Evolutionary conservation across 2,888 invertebrate genomes (phyloP), one percentile per base, ranked within the genome.

Genomic region (Muscina levida): DNA sequence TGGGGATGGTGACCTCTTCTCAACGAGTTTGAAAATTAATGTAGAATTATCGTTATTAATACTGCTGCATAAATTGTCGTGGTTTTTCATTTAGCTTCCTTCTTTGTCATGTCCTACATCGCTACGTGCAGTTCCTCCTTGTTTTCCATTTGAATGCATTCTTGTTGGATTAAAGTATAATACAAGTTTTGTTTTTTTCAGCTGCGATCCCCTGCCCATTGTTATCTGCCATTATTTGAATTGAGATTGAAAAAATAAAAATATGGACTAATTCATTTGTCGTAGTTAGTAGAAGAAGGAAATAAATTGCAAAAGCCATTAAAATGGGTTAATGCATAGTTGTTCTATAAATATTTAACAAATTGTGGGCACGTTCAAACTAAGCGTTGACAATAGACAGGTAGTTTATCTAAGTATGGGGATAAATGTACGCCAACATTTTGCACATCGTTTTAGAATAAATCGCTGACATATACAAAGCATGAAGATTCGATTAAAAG

Each of bases 11-110:
- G 42, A 22, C 10, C 17, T n/a, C 17, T 70, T 13, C 67, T 39
- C 6, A 26, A 67, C 67, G 22, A 39, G 57, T 68, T 73, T 72
- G 31, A 39, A 53, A 67, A 46, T 42, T 77, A 74, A 74, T 74
- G 72, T 42, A 51, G 53, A 77, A 53, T 48, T 67, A 72, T 74
- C 31, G 42, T 77, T 77, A 81, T 77, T 77, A 67, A 74, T 67
- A 77, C 59, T 51, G n/a, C 19, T 66, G 51, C 39, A 71, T 71
- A 74, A 59, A 74, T 67, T 66, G n/a, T 39, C 44, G 57, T 44
- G 42, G 10, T 71, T 72, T 53, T 48, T 6, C n/a, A 19, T 13
- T 62, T 59, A 4, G 17, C n/a, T n/a, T n/a, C n/a, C n/a, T n/a
- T n/a, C n/a, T n/a, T 4, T 57, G n/a, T 57, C 24, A n/a, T 53